Evolutionary conservation across 1,140 invertebrate genomes (phyloP), one percentile per base, ranked within the genome.

Genomic region (Pteromalus puparum): DNA sequence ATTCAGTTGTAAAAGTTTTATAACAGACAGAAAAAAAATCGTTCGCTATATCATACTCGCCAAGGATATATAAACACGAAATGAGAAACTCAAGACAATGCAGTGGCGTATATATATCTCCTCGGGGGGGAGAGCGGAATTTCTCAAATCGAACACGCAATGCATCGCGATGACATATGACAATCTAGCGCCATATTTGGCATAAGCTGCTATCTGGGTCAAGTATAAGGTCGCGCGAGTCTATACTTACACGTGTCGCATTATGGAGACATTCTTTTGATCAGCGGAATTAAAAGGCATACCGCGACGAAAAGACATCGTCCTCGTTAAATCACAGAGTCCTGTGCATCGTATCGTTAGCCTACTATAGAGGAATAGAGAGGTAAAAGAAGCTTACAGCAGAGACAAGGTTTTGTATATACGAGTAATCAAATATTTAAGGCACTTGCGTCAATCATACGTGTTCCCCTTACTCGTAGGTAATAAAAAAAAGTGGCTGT

Each of bases 151-250:
- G 21, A 21, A n/a, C 53, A n/a, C 2, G 53, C 53, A 61, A n/a
- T 61, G 18, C 18, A 53, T 53, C 18, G 13, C 18, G 13, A 53
- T 2, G 18, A 53, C 6, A n/a, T 34, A 74, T 74, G 3, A 21
- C 21, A 61, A 34, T 65, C 21, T 78, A 73, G 4, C 72, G 7
- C 21, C 73, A 18, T 26, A 80, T 70, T 70, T 68, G 34, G 18
- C 65, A 46, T 68, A 67, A 68, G 30, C 6, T 38, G 4, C 2
- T 24, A 42, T 15, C 13, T 81, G 30, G 79, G 79, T 81, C 79
- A 81, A 81, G 67, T 81, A 81, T 72, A 46, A 81, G 77, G 77
- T 79, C 61, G 48, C 9, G 21, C 24, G n/a, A n/a, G 1, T 46
- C 30, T 46, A 26, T 42, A 18, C n/a, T n/a, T 9, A 46, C n/a